Percentiles rank a stretch among this genome's conserved stretches.
These are phyloP conservation scores for Elanoides forficatus DNA, from an alignment of 2,113 vertebrate species.

Conservation along the genomic window DNA sequence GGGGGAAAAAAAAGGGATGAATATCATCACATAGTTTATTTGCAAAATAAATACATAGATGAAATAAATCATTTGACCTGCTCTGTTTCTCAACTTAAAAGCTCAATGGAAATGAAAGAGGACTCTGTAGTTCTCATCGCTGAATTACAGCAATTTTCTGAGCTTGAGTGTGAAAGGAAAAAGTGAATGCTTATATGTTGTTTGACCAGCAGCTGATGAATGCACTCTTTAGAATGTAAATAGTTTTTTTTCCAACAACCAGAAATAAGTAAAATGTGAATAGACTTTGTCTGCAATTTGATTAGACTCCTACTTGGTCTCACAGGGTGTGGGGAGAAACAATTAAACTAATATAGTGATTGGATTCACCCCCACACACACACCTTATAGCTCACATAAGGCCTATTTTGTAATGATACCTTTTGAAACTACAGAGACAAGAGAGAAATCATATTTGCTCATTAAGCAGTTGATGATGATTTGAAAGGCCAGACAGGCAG, in stretches of 20 bases:
- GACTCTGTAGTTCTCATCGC: background rate
- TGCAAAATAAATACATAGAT: background rate
- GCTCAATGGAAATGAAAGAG: background rate
- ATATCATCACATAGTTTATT: background rate
- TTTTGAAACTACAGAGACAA: background rate
- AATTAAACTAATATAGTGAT: constrained; percentile 36
- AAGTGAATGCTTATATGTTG: background rate
- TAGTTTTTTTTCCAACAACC: background rate
- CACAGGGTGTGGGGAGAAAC: background rate
- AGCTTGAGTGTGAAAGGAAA: background rate
- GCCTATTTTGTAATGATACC: background rate
- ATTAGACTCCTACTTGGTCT: constrained; percentile 1
- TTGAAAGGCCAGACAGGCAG: background rate
- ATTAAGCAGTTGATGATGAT: constrained; percentile 1
- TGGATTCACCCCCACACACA: background rate
- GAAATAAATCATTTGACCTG: background rate
- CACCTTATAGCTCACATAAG: background rate
- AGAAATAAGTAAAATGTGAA: background rate
- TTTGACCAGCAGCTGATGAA: constrained; percentile 31
- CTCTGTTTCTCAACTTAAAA: background rate
- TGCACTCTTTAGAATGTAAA: background rate
- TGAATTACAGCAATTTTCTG: background rate
- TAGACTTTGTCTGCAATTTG: constrained; percentile 24
- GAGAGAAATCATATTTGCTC: constrained; percentile 10
- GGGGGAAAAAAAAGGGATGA: background rate